Evolutionary conservation across 2,113 vertebrate species (phyloP).

Genomic region (Lophura nycthemera): DNA sequence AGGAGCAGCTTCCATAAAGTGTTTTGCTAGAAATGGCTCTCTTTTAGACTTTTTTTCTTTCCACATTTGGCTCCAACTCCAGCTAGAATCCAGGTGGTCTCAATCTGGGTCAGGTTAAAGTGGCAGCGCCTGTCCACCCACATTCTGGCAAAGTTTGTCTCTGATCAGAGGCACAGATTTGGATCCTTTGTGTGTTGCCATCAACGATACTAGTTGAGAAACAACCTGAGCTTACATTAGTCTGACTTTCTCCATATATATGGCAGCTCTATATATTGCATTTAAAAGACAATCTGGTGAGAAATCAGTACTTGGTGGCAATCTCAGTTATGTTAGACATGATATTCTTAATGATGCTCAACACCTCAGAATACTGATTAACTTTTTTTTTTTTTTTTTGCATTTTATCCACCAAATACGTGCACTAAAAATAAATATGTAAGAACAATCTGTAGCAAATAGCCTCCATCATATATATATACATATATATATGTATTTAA

Average conservation of each 20-base stretch:
- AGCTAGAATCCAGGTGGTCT: neutral
- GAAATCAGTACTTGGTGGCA: too few species aligned
- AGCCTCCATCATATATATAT: too few species aligned
- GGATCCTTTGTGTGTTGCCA: neutral
- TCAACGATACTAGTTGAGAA: neutral
- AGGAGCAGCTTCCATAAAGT: slow-evolving; percentile 2
- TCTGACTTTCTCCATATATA: neutral
- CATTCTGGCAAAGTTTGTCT: neutral
- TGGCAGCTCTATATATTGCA: too few species aligned
- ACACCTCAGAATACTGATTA: too few species aligned
- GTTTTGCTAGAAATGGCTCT: slow-evolving; percentile 24
- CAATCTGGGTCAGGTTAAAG: slow-evolving; percentile 2
- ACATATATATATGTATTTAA: neutral
- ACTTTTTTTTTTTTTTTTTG: too few species aligned
- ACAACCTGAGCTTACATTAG: neutral
- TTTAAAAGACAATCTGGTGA: too few species aligned
- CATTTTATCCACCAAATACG: too few species aligned
- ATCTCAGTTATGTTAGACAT: too few species aligned
- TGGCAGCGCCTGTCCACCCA: neutral
- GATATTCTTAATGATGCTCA: too few species aligned
- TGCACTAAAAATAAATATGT: too few species aligned
- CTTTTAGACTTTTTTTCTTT: neutral
- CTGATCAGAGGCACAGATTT: neutral
- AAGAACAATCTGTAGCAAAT: too few species aligned
- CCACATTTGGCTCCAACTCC: neutral